These are phyloP conservation scores for Leptonema lineaticorne DNA, from an alignment of 1,140 invertebrate genomes.

Conservation along the genomic window DNA sequence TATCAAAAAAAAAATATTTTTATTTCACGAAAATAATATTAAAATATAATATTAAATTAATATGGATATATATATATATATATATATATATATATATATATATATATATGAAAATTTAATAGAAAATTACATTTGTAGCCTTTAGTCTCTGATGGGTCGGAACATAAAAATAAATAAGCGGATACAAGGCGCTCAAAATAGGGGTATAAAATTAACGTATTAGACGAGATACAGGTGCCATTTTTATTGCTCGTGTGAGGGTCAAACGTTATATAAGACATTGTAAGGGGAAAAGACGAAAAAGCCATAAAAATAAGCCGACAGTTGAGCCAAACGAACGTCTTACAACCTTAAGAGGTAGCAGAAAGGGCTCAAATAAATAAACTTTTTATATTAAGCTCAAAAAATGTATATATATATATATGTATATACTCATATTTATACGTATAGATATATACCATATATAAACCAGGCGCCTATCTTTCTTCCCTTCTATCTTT, in stretches of 20 bases:
- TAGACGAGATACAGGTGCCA: background rate
- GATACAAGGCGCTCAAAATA: background rate
- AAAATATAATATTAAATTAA: too few relatives aligned
- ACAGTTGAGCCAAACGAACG: conserved; percentile 10
- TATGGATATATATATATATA: background rate
- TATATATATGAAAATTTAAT: too few relatives aligned
- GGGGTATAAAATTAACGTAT: background rate
- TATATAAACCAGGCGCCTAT: background rate
- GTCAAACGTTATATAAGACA: conserved; percentile 4
- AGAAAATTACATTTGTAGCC: too few relatives aligned
- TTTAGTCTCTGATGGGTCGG: too few relatives aligned
- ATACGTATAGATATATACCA: background rate
- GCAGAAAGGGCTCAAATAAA: background rate
- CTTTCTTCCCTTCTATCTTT: background rate
- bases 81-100: background rate
- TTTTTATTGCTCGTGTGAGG: conserved; percentile 10
- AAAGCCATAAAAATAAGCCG: conserved; percentile 6
- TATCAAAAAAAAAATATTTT: too few relatives aligned
- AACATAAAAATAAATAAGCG: background rate
- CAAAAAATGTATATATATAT: background rate
- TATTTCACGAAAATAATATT: too few relatives aligned
- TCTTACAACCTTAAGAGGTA: background rate
- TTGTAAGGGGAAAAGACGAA: background rate
- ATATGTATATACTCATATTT: background rate
- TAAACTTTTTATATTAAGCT: background rate